phyloP scores from a whole-genome alignment of 2,888 invertebrate species.

The Hedychridium roseum region DNA sequence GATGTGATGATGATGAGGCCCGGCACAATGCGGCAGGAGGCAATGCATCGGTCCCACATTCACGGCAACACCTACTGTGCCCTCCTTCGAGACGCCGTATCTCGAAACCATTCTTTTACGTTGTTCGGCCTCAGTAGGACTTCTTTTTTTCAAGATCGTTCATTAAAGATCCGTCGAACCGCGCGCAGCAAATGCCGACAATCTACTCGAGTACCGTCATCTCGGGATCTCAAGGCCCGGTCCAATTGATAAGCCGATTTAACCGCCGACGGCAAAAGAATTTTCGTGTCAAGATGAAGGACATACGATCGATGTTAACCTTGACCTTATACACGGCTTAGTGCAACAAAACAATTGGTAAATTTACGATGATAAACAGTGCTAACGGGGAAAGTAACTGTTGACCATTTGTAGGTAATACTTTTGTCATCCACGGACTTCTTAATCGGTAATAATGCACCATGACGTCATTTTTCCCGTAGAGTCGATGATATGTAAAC shows the following conservation, averaged over 20 bases:
- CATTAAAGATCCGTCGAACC: conserved; percentile 10
- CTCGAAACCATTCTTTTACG: conserved; percentile 54
- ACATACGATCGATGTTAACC: no score
- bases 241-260: no score
- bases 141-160: conserved; percentile 20
- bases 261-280: no score
- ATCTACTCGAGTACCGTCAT: not conserved
- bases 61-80: conserved; percentile 56
- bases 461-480: conserved; percentile 36
- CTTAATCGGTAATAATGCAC: conserved; percentile 34
- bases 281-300: no score
- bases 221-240: conserved; percentile 4
- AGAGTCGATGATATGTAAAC: no score
- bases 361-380: no score
- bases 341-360: no score
- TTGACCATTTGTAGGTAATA: no score
- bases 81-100: conserved; percentile 57
- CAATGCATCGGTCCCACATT: conserved; percentile 55
- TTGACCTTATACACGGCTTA: no score
- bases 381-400: no score
- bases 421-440: conserved; percentile 26
- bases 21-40: conserved; percentile 48
- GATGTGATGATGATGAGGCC: conserved; percentile 53
- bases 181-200: conserved; percentile 5
- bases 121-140: conserved; percentile 15